Conservation (phyloP, 2,797 vertebrate genomes). For the Telmatherina bonti region DNA sequence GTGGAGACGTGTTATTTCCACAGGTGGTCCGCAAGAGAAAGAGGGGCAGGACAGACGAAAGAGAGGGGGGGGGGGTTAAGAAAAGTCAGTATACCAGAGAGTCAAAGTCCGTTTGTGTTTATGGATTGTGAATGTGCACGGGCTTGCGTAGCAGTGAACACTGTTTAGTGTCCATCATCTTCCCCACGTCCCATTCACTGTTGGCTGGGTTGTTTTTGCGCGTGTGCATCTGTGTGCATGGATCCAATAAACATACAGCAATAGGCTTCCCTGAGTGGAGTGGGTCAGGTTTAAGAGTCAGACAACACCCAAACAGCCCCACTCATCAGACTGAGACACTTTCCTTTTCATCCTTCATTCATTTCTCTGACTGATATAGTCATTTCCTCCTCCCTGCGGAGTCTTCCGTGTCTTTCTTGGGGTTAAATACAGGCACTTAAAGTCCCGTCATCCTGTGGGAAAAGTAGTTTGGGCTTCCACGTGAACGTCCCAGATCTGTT, state of each 20-base stretch:
- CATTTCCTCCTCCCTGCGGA: conserved; percentile 15
- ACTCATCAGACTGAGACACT: conserved; percentile 47
- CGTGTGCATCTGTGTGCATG: conserved; percentile 50
- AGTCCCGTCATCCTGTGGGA: conserved; percentile 59
- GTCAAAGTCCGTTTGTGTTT: conserved; percentile 32
- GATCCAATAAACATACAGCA: conserved; percentile 72
- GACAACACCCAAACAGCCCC: conserved; percentile 57
- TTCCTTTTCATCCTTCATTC: conserved; percentile 15
- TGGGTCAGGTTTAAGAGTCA: conserved; percentile 68
- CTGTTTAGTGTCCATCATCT: conserved; percentile 38
- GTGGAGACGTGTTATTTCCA: conserved; percentile 52
- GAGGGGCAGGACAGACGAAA: conserved; percentile 51
- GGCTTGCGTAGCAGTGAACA: conserved; percentile 30
- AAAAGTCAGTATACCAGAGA: conserved; percentile 58
- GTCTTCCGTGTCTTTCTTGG: conserved; percentile 38
- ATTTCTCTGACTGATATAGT: conserved; percentile 11
- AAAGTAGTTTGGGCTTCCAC: conserved; percentile 37
- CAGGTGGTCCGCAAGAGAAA: conserved; percentile 64
- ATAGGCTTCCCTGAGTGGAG: conserved; percentile 80
- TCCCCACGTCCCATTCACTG: conserved; percentile 47
- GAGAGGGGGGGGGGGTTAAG: conserved; percentile 48
- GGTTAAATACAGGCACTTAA: conserved; percentile 80
- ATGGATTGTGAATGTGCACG: conserved; percentile 17
- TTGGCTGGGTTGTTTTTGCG: conserved; percentile 34
- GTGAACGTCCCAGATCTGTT: conserved; percentile 34